Conservation (phyloP, 2,888 invertebrate genomes). For the Clitarchus hookeri region DNA sequence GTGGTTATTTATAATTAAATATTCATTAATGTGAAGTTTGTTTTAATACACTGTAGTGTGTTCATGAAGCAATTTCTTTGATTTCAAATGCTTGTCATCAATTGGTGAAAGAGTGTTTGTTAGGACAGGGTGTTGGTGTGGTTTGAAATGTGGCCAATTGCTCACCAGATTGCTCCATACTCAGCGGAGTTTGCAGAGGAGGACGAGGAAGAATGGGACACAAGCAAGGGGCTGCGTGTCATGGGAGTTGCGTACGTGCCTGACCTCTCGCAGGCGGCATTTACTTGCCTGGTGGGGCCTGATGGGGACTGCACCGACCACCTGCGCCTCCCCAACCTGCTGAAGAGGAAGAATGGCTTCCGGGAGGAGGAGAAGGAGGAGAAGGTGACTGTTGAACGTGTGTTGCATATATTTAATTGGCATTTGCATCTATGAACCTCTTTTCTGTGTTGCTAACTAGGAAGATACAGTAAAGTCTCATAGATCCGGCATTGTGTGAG, state of each 20-base stretch:
- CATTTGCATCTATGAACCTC: too few relatives aligned
- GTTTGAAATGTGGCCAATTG: not conserved
- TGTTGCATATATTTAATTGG: too few relatives aligned
- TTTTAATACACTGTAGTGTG: too few relatives aligned
- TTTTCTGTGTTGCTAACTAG: too few relatives aligned
- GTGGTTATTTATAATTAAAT: too few relatives aligned
- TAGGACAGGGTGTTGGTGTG: not conserved
- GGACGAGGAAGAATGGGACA: conserved; percentile 91
- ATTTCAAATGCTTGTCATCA: too few relatives aligned
- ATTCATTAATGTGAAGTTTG: too few relatives aligned
- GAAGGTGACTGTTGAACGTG: conserved; percentile 53
- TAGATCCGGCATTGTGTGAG: too few relatives aligned
- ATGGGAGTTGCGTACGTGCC: conserved; percentile 89
- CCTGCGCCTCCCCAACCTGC: conserved; percentile 81
- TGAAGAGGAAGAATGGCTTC: conserved; percentile 78
- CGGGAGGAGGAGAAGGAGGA: conserved; percentile 68
- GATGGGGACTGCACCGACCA: conserved; percentile 94
- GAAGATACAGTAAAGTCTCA: too few relatives aligned
- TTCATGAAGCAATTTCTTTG: too few relatives aligned
- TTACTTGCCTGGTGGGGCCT: conserved; percentile 82
- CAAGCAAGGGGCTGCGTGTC: conserved; percentile 79
- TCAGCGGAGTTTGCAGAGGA: conserved; percentile 74
- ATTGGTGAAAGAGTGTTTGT: too few relatives aligned
- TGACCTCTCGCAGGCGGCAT: conserved; percentile 82
- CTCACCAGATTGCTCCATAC: conserved; percentile 74